Base-by-base conservation (phyloP, 2,797 vertebrate species). In the Rhynchonycteris naso region DNA sequence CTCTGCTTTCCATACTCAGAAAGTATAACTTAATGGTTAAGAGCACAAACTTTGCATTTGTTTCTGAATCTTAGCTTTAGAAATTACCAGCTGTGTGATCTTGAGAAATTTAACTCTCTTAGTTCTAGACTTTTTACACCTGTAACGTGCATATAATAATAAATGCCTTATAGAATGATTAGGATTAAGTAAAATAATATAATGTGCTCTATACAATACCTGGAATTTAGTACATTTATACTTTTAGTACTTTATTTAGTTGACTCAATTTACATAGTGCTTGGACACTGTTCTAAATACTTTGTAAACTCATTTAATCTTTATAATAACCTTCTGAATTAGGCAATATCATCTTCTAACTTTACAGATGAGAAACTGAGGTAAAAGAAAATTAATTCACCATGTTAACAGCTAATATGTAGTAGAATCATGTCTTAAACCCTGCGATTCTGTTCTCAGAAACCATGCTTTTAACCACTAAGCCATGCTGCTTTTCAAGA, bases 151-250 rank as follows among this genome's bases (percentile, higher is more conserved):
- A 63, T 21, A 59, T 91, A 69, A 43, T 68, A 72, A 76, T 43
- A 66, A 14, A 82, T 61, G 9, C 6, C 26, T 80, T n/a, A 91
- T 12, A 85, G 43, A 19, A 82, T 69, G 22, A 83, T 75, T 22
- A 71, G n/a, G 33, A 83, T 68, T 79, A 86, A 93, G 56, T 83
- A 5, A 93, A 97, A 72, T 80, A 59, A 83, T 61, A 85, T 52
- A 15, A 58, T 89, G 4, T 56, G 18, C n/a, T 92, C 81, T 75
- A 22, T 82, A 9, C 18, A 52, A 1, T 92, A 52, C 35, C 43
- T 88, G 12, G 61, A 66, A 6, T 81, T 68, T 2, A 88, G 13
- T 38, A 56, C 85, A 78, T 72, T 89, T 79, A 78, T 63, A 65
- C 7, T 90, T 96, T 84, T 15, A 72, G 59, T 69, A 76, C 5